Conservation (phyloP, 2,113 vertebrate species). For the Phalacrocorax pelagicus region DNA sequence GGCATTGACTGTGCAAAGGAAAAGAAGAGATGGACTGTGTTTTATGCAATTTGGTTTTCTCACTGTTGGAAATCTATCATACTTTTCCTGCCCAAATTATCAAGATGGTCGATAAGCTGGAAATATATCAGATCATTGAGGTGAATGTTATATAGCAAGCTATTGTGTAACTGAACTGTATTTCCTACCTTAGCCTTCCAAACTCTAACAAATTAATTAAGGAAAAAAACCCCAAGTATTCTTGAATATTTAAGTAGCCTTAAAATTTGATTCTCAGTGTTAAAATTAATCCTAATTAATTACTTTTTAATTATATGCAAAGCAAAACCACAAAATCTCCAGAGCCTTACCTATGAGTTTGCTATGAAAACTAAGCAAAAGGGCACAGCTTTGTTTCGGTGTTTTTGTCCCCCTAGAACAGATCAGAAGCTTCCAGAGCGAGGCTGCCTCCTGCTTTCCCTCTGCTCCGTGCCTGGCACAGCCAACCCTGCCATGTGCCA, state of each 20-base stretch:
- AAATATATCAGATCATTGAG: constrained; percentile 9
- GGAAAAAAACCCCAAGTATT: not conserved
- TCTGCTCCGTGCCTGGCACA: not conserved
- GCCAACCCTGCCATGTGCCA: accelerated
- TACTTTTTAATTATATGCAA: constrained; percentile 31
- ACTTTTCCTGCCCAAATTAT: constrained; percentile 16
- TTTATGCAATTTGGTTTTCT: constrained; percentile 18
- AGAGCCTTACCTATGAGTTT: constrained; percentile 24
- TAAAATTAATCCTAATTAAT: constrained; percentile 52
- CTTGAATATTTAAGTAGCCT: constrained; percentile 40
- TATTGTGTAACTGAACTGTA: not conserved
- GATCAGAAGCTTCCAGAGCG: not conserved
- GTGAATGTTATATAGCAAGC: not conserved
- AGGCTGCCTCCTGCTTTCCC: not conserved
- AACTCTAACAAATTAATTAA: not conserved
- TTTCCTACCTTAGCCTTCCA: constrained; percentile 10
- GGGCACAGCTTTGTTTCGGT: constrained; percentile 3
- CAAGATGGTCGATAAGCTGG: not conserved
- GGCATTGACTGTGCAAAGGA: not conserved
- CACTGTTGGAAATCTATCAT: not conserved
- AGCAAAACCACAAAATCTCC: constrained; percentile 4
- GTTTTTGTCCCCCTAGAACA: not conserved
- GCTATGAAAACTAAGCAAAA: not conserved
- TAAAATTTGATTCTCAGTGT: constrained; percentile 45
- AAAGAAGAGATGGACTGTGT: not conserved